A percentile compares a stretch with the other conserved stretches of the same genome.
Evolutionary conservation across 2,888 invertebrate genomes (phyloP).

Genomic region (Caenorhabditis afra): DNA sequence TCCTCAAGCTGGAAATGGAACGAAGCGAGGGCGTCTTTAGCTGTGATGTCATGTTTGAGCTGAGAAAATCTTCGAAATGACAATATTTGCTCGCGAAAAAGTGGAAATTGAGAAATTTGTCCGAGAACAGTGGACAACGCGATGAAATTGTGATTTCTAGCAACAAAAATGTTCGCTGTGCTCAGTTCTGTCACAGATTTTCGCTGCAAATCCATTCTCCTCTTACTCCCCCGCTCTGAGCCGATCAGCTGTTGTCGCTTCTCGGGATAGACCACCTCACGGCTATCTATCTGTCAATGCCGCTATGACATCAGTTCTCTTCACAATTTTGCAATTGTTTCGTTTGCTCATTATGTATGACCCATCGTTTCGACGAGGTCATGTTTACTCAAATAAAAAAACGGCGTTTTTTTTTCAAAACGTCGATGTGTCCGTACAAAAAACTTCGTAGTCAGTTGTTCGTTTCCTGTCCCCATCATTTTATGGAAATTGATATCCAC

Average conservation of each 20-base stretch:
- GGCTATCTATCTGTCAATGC: constrained; percentile 34
- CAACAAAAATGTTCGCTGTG: not conserved
- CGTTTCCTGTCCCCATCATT: constrained; percentile 1
- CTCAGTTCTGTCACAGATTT: not conserved
- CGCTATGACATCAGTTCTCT: constrained; percentile 36
- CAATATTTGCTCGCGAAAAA: not conserved
- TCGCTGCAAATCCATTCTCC: not conserved
- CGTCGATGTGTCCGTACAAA: constrained; percentile 31
- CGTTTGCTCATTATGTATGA: constrained; percentile 39
- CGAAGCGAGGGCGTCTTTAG: not conserved
- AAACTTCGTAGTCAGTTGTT: constrained; percentile 3
- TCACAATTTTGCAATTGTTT: constrained; percentile 24
- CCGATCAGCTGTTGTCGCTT: constrained; percentile 48
- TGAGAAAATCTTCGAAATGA: constrained; percentile 4
- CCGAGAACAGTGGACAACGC: too few species aligned
- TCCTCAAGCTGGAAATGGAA: not conserved
- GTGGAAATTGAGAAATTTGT: not conserved
- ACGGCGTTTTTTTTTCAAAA: constrained; percentile 8
- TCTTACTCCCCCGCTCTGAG: constrained; percentile 21
- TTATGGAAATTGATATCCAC: not conserved
- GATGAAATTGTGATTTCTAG: not conserved
- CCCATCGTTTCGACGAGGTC: constrained; percentile 23
- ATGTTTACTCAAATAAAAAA: constrained; percentile 36
- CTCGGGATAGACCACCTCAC: not conserved
- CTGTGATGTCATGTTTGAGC: constrained; percentile 3